Conservation (phyloP, 2,113 vertebrate species). For the Psettodes erumei region DNA sequence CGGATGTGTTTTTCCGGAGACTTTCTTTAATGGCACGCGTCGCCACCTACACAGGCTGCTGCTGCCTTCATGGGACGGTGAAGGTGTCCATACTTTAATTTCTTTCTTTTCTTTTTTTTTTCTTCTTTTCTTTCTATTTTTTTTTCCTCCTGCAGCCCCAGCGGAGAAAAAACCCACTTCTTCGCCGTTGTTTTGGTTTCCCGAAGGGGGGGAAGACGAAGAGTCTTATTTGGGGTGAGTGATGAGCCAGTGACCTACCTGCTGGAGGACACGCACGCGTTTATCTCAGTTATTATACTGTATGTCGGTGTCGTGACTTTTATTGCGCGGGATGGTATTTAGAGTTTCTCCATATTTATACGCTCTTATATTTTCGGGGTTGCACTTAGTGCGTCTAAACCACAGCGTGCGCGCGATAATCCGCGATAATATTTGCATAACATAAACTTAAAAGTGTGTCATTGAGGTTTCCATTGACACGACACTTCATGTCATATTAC, state of each 20-base stretch:
- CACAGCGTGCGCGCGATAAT: no score
- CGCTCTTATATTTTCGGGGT: no score
- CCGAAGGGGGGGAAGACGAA: constrained; percentile 6
- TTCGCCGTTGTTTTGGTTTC: constrained; percentile 39
- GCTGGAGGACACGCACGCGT: constrained; percentile 53
- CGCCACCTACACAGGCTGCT: constrained; percentile 24
- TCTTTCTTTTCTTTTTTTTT: background rate
- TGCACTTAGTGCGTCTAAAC: no score
- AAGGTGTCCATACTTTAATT: background rate
- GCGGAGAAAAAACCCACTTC: background rate
- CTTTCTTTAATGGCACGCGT: constrained; percentile 30
- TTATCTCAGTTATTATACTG: no score
- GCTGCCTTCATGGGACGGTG: constrained; percentile 56
- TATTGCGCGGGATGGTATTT: no score
- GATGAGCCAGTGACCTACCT: constrained; percentile 47
- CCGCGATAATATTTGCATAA: no score
- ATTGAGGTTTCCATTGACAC: no score
- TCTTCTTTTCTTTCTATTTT: background rate
- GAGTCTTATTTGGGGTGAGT: constrained; percentile 64
- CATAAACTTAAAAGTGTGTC: no score
- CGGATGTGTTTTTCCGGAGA: constrained; percentile 37
- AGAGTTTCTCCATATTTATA: no score
- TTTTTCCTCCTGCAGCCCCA: constrained; percentile 16
- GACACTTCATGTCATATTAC: no score
- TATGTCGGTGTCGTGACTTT: no score